These are phyloP conservation scores for Cranoglanis bouderius DNA, from an alignment of 2,113 vertebrate species.

Conservation along the genomic window DNA sequence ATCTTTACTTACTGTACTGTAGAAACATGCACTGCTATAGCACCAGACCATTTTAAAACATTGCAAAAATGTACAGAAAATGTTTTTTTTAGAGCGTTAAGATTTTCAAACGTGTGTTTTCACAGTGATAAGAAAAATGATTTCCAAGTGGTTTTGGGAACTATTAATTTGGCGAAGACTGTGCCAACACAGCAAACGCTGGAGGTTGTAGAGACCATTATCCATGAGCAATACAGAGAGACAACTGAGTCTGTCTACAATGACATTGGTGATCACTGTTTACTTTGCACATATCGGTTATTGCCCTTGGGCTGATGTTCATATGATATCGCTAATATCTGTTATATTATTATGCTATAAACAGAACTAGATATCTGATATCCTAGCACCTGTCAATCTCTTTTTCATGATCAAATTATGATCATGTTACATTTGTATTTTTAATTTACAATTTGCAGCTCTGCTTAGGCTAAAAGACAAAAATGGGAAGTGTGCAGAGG, in stretches of 20 bases:
- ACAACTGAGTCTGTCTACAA: conserved; percentile 68
- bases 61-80: neutral
- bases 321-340: neutral
- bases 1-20: neutral
- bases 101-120: conserved; percentile 3
- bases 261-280: conserved; percentile 81
- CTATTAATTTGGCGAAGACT: conserved; percentile 66
- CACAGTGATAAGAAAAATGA: conserved; percentile 61
- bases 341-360: neutral
- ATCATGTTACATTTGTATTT: neutral
- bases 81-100: neutral
- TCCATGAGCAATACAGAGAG: conserved; percentile 75
- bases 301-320: neutral
- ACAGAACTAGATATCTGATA: neutral
- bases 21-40: neutral
- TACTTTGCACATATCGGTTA: neutral
- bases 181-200: conserved; percentile 76
- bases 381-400: neutral
- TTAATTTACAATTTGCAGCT: conserved; percentile 62
- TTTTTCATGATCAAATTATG: neutral
- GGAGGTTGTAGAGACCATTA: conserved; percentile 71
- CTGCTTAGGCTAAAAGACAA: conserved; percentile 80
- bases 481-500: conserved; percentile 82
- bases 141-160: conserved; percentile 78
- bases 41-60: neutral